Percentiles rank a stretch among this genome's conserved stretches.
These are phyloP conservation scores for Artemia sinica DNA, from an alignment of 2,888 invertebrate species.

Conservation along the genomic window DNA sequence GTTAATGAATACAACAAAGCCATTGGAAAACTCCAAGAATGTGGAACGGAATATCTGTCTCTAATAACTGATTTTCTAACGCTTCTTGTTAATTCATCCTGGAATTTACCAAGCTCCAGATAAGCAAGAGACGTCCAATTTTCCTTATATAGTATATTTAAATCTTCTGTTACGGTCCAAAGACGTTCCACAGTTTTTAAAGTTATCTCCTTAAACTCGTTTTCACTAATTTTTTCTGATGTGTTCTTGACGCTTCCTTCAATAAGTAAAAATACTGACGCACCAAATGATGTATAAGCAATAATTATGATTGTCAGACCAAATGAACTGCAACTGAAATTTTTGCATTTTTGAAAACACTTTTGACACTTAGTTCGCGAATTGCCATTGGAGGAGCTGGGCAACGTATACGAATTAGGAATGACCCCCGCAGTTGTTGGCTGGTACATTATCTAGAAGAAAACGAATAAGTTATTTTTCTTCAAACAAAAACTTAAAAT, in stretches of 20 bases:
- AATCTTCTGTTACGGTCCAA: slow-evolving; percentile 68
- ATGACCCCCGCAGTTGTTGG: not conserved
- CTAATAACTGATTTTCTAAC: slow-evolving; percentile 31
- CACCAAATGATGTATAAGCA: slow-evolving; percentile 52
- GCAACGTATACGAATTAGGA: not conserved
- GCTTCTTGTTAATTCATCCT: slow-evolving; percentile 38
- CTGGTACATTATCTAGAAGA: slow-evolving; percentile 3
- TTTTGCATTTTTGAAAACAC: not conserved
- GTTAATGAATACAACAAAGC: slow-evolving; percentile 83
- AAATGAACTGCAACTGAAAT: slow-evolving; percentile 2
- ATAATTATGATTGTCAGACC: slow-evolving; percentile 39
- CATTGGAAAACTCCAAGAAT: slow-evolving; percentile 76
- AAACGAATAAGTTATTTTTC: not conserved
- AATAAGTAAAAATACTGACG: slow-evolving; percentile 62
- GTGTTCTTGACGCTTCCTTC: slow-evolving; percentile 41
- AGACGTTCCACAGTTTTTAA: slow-evolving; percentile 50
- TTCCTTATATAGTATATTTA: slow-evolving; percentile 72
- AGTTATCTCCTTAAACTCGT: slow-evolving; percentile 14
- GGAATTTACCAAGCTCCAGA: slow-evolving; percentile 67
- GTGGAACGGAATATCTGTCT: slow-evolving; percentile 29
- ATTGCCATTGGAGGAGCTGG: not conserved
- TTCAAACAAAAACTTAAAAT: no score
- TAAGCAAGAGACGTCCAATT: slow-evolving; percentile 79
- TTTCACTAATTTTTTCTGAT: not conserved
- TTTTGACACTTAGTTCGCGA: not conserved